These are phyloP conservation scores for Lepidochrysops patricia DNA, from an alignment of 2,888 invertebrate species.

Conservation along the genomic window DNA sequence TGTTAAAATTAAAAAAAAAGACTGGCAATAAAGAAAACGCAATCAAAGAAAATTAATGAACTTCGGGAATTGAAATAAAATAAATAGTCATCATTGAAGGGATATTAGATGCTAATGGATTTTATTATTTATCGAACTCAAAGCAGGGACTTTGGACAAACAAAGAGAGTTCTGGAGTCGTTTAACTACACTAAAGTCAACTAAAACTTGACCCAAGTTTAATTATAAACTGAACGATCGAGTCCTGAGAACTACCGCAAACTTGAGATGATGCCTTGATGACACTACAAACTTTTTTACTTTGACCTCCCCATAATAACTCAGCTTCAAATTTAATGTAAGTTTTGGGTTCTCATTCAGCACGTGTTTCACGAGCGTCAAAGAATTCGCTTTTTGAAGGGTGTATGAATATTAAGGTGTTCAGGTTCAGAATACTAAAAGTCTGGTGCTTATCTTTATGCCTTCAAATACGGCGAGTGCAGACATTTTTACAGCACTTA, in stretches of 20 bases:
- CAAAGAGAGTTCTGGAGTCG: conserved; percentile 50
- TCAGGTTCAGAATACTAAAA: no score
- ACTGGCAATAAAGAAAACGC: not conserved
- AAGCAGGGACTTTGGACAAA: conserved; percentile 43
- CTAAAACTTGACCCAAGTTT: conserved; percentile 61
- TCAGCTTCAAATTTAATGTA: conserved; percentile 18
- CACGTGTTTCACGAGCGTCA: not conserved
- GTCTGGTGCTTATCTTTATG: no score
- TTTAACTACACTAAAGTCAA: conserved; percentile 50
- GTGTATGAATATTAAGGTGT: no score
- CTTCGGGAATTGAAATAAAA: not conserved
- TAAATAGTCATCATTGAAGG: conserved; percentile 29
- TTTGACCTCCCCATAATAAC: conserved; percentile 28
- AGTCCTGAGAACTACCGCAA: conserved; percentile 51
- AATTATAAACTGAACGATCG: conserved; percentile 66
- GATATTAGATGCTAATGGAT: conserved; percentile 39
- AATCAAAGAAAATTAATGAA: conserved; percentile 1
- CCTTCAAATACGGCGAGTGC: no score
- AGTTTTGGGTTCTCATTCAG: not conserved
- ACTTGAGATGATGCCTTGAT: conserved; percentile 42
- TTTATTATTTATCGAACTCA: conserved; percentile 12
- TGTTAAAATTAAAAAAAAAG: no score
- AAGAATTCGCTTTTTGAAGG: not conserved
- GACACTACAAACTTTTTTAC: conserved; percentile 12
- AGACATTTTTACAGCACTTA: no score